Conservation (phyloP, 1,140 invertebrate species). For the Helicoverpa armigera region DNA sequence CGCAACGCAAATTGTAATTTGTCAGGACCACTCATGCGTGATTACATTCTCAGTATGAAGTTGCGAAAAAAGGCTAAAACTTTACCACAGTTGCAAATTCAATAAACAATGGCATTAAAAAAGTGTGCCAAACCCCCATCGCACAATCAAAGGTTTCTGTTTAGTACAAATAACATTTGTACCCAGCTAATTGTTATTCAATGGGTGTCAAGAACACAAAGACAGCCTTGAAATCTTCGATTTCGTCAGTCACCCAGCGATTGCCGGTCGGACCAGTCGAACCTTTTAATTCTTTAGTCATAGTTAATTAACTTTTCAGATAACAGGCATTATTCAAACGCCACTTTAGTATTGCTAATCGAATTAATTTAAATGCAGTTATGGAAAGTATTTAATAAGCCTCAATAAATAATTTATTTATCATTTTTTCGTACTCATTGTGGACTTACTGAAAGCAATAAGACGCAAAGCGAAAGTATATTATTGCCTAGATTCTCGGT, state of each 20-base stretch:
- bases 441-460: too few species aligned
- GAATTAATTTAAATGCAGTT: background rate
- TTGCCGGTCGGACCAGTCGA: slow-evolving; percentile 6
- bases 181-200: slow-evolving; percentile 57
- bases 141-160: slow-evolving; percentile 24
- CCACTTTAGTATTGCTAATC: background rate
- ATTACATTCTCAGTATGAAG: slow-evolving; percentile 6
- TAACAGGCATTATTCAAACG: background rate
- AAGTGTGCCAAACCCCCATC: slow-evolving; percentile 35
- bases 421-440: too few species aligned
- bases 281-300: slow-evolving; percentile 39
- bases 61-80: slow-evolving; percentile 10
- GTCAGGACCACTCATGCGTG: background rate
- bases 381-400: background rate
- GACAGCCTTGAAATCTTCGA: slow-evolving; percentile 64
- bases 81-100: background rate
- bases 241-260: slow-evolving; percentile 46
- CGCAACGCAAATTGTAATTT: too few species aligned
- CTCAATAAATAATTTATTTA: too few species aligned
- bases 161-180: slow-evolving; percentile 23
- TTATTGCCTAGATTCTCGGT: too few species aligned
- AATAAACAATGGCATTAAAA: slow-evolving; percentile 39
- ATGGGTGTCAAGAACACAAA: slow-evolving; percentile 64
- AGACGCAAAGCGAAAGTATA: too few species aligned
- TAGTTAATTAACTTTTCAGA: slow-evolving; percentile 23